phyloP scores from a whole-genome alignment of 2,797 vertebrate species.

The Sternarchorhynchus goeldii region DNA sequence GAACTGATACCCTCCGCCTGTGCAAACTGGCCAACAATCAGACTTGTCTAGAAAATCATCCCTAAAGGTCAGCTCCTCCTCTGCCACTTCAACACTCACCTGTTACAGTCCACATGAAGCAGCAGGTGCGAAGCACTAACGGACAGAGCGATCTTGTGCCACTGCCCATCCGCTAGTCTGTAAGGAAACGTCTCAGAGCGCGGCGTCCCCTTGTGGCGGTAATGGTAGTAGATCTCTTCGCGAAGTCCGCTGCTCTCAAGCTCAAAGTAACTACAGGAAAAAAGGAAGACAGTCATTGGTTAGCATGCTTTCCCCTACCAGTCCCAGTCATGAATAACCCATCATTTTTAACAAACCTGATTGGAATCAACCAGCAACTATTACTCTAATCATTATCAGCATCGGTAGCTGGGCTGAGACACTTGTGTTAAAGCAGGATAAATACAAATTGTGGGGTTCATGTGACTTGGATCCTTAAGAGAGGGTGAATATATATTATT shows the following conservation, averaged over 20 bases:
- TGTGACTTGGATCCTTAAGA: no score
- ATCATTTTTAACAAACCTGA: no score
- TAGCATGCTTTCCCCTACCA: no score
- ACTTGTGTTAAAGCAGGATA: no score
- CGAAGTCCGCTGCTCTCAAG: conserved; percentile 84
- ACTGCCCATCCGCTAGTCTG: conserved; percentile 84
- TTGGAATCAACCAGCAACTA: no score
- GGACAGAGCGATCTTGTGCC: conserved; percentile 84
- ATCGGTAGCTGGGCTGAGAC: no score
- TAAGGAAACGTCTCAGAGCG: conserved; percentile 83
- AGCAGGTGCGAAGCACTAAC: conserved; percentile 83
- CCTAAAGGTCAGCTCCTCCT: neutral
- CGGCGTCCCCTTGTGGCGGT: conserved; percentile 76
- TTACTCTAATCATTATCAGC: no score
- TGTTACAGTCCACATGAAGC: conserved; percentile 85
- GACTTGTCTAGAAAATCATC: neutral
- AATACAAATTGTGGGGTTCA: no score
- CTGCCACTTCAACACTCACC: conserved; percentile 65
- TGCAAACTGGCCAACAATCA: neutral
- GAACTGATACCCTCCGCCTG: neutral
- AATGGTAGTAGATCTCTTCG: conserved; percentile 83
- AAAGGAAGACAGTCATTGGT: no score
- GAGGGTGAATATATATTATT: no score
- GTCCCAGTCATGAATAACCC: no score
- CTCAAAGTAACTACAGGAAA: conserved; percentile 75